These are phyloP conservation scores for Myotis lucifugus DNA, from an alignment of 2,113 vertebrate species.

Conservation along the genomic window DNA sequence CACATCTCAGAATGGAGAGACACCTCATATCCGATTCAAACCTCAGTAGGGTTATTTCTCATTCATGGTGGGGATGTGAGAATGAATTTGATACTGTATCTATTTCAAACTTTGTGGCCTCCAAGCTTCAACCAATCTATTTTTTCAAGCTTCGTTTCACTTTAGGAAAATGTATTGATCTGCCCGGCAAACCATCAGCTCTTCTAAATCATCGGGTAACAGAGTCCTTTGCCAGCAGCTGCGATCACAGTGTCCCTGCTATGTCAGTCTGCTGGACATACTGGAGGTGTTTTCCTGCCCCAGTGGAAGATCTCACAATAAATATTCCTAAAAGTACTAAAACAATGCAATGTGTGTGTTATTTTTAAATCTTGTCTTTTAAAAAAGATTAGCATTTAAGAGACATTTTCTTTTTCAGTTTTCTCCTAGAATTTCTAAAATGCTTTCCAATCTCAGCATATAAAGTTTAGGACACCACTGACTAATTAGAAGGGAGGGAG, in stretches of 20 bases:
- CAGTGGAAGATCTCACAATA: background rate
- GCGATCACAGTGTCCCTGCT: background rate
- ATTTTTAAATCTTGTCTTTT: slow-evolving; percentile 35
- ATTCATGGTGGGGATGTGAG: background rate
- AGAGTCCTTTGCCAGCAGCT: background rate
- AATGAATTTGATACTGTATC: slow-evolving; percentile 24
- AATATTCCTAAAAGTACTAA: background rate
- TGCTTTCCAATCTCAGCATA: background rate
- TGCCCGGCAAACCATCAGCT: background rate
- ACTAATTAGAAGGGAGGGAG: background rate
- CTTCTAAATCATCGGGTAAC: background rate
- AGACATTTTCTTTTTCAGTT: background rate
- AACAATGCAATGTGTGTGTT: background rate
- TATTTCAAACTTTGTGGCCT: slow-evolving; percentile 15
- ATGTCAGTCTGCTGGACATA: background rate
- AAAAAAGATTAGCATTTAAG: slow-evolving; percentile 35
- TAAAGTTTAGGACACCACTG: background rate
- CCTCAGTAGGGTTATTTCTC: background rate
- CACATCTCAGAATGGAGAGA: background rate
- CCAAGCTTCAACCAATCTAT: slow-evolving; percentile 3
- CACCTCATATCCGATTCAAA: background rate
- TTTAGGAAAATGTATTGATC: slow-evolving; percentile 27
- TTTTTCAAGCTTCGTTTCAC: slow-evolving; percentile 48
- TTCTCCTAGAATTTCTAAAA: slow-evolving; percentile 28
- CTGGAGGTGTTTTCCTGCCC: background rate